Conservation (phyloP, 2,888 invertebrate species). For the Agrochola macilenta region DNA sequence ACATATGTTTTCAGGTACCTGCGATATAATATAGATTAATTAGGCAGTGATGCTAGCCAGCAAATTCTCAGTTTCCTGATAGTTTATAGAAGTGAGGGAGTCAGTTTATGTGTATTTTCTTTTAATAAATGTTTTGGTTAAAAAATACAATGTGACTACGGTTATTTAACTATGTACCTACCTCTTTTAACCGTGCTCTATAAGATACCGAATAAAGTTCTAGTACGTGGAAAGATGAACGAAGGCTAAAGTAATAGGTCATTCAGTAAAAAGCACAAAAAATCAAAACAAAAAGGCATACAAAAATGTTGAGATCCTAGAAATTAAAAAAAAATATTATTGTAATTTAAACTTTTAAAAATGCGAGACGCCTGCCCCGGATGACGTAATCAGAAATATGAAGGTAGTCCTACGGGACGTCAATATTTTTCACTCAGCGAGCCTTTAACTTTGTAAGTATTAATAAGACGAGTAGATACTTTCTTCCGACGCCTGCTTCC, state of each 20-base stretch:
- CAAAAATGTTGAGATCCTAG: background rate
- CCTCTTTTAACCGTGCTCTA: background rate
- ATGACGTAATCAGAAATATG: slow-evolving; percentile 46
- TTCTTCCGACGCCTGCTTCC: background rate
- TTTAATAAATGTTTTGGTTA: too few relatives aligned
- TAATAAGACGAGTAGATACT: slow-evolving; percentile 1
- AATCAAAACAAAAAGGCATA: background rate
- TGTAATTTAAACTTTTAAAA: slow-evolving; percentile 25
- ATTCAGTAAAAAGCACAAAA: background rate
- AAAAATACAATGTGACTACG: background rate
- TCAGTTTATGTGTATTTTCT: too few relatives aligned
- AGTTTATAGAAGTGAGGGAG: too few relatives aligned
- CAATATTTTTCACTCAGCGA: slow-evolving; percentile 56
- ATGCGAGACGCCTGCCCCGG: background rate
- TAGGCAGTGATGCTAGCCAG: too few relatives aligned
- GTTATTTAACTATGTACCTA: background rate
- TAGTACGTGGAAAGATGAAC: background rate
- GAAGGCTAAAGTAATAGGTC: background rate
- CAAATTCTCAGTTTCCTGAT: too few relatives aligned
- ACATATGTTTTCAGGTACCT: too few relatives aligned
- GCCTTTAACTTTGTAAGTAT: slow-evolving; percentile 1
- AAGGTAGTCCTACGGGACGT: slow-evolving; percentile 26
- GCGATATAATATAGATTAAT: too few relatives aligned
- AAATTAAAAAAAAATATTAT: background rate
- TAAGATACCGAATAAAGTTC: too few relatives aligned